Evolutionary conservation across 2,888 invertebrate genomes (phyloP).

Genomic region (Drosophila affinis): DNA sequence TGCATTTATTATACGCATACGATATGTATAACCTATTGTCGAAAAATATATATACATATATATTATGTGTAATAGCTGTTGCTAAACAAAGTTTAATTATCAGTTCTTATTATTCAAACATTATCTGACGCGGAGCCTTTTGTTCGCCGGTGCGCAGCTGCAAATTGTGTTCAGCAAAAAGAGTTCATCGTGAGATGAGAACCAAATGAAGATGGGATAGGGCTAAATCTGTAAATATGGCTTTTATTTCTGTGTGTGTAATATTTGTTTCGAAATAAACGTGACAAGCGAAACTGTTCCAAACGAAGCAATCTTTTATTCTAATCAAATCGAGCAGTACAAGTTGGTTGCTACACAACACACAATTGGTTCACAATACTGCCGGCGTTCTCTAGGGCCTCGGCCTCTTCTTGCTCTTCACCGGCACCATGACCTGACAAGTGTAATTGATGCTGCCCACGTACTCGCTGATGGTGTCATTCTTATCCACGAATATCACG

Average conservation of each 20-base stretch:
- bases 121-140: conserved; percentile 3
- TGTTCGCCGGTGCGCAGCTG: conserved; percentile 26
- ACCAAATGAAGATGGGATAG: background rate
- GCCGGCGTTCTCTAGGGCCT: background rate
- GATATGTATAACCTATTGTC: conserved; percentile 73
- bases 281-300: conserved; percentile 40
- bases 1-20: conserved; percentile 72
- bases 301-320: conserved; percentile 2
- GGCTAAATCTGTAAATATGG: conserved; percentile 26
- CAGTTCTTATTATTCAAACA: conserved; percentile 39
- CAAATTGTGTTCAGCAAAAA: conserved; percentile 29
- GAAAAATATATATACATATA: conserved; percentile 31
- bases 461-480: background rate
- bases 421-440: conserved; percentile 1
- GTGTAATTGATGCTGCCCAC: background rate
- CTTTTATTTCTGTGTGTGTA: conserved; percentile 63
- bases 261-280: conserved; percentile 62
- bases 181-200: conserved; percentile 12
- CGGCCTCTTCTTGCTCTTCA: conserved; percentile 2
- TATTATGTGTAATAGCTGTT: conserved; percentile 75
- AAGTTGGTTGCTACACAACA: too few relatives aligned
- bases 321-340: too few relatives aligned
- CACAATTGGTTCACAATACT: too few relatives aligned
- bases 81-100: conserved; percentile 65
- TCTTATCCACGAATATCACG: background rate